Percentiles rank a stretch among this genome's conserved stretches.
These are phyloP conservation scores for Drosophila niveifrons DNA, from an alignment of 2,888 invertebrate species.

Conservation along the genomic window DNA sequence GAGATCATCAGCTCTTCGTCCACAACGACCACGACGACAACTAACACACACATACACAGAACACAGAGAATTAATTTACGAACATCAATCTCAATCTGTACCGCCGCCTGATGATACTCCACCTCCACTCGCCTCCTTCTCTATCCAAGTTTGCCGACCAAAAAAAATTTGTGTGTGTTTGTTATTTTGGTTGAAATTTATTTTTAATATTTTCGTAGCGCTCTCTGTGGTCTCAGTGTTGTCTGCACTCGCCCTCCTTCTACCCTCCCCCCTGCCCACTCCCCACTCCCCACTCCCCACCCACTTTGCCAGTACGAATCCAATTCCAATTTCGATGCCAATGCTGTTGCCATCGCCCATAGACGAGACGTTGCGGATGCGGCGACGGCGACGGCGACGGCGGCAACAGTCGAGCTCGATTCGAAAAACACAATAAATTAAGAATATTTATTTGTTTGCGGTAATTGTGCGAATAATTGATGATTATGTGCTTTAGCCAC, in stretches of 20 bases:
- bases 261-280: conserved; percentile 1
- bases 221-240: conserved; percentile 26
- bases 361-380: conserved; percentile 53
- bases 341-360: conserved; percentile 2
- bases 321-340: conserved; percentile 24
- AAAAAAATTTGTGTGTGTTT: conserved; percentile 64
- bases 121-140: background rate
- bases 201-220: conserved; percentile 59
- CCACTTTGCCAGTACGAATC: conserved; percentile 6
- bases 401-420: conserved; percentile 48
- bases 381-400: conserved; percentile 67
- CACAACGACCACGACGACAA: conserved; percentile 6
- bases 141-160: conserved; percentile 26
- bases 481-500: conserved; percentile 69
- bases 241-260: conserved; percentile 24
- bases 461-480: conserved; percentile 81
- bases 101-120: conserved; percentile 1
- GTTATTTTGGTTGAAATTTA: conserved; percentile 72
- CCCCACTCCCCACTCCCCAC: conserved; percentile 1
- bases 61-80: conserved; percentile 62
- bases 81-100: conserved; percentile 70
- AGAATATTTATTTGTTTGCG: conserved; percentile 79
- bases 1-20: conserved; percentile 21
- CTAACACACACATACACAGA: conserved; percentile 13
- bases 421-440: conserved; percentile 77